These are phyloP conservation scores for Umimayanthus kanabou DNA, from an alignment of 92 coral and sea anemone genomes.

Conservation along the genomic window DNA sequence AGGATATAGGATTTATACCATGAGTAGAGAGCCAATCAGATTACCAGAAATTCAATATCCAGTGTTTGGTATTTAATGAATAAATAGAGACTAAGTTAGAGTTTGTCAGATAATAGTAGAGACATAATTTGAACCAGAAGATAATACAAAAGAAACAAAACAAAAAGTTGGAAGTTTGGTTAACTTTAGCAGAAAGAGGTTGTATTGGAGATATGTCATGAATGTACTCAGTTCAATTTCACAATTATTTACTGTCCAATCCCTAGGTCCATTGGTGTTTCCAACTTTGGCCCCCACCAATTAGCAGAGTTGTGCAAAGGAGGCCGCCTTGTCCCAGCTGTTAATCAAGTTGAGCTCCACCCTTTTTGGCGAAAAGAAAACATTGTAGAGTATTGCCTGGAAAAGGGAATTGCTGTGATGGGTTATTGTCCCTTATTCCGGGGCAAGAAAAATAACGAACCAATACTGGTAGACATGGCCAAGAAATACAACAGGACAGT, in stretches of 20 bases:
- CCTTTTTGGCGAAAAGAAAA: constrained; percentile 75
- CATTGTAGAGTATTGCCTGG: constrained; percentile 61
- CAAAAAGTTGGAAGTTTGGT: no score
- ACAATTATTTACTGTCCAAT: not conserved
- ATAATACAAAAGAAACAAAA: no score
- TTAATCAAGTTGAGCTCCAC: constrained; percentile 82
- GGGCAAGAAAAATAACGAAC: constrained; percentile 59
- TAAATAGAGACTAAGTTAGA: no score
- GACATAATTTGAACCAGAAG: no score
- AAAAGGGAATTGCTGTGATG: constrained; percentile 62
- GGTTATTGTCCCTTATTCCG: constrained; percentile 75
- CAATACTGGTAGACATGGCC: constrained; percentile 65
- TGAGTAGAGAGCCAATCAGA: no score
- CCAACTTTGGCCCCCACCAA: constrained; percentile 71
- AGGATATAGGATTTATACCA: no score
- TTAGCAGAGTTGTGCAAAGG: constrained; percentile 65
- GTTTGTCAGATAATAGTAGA: no score
- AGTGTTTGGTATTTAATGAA: no score
- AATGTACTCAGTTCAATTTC: no score
- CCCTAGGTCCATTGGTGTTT: constrained; percentile 72
- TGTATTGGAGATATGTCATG: no score
- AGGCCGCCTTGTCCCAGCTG: constrained; percentile 78
- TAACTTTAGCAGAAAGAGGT: no score
- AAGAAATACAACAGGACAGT: constrained; percentile 40
- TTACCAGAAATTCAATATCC: no score